Conservation (phyloP, 2,113 vertebrate species). For the Scomber japonicus region DNA sequence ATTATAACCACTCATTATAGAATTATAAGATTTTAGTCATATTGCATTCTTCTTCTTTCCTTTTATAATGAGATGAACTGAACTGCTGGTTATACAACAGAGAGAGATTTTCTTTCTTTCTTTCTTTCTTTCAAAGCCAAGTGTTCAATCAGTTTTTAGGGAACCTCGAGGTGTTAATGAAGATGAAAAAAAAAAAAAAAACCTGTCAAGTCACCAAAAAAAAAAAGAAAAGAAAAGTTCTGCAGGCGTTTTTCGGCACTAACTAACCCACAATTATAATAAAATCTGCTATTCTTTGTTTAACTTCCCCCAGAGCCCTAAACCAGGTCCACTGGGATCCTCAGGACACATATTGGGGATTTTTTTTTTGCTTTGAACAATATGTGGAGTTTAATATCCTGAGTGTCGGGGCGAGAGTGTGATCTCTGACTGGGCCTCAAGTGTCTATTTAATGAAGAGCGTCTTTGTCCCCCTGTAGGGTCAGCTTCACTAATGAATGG, state of each 20-base stretch:
- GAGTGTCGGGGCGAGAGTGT: slow-evolving; percentile 30
- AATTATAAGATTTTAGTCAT: background rate
- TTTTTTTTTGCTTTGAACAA: slow-evolving; percentile 17
- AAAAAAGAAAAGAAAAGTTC: background rate
- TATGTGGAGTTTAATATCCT: slow-evolving; percentile 53
- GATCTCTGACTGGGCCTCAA: slow-evolving; percentile 65
- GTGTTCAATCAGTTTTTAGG: background rate
- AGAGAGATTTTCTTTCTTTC: background rate
- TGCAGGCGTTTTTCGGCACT: background rate
- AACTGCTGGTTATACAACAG: background rate
- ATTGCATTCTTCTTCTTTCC: background rate
- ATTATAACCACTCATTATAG: background rate
- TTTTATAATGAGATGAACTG: background rate
- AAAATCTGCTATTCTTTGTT: slow-evolving; percentile 17
- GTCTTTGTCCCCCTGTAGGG: slow-evolving; percentile 55
- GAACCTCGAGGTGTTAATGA: slow-evolving; percentile 4
- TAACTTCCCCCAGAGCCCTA: background rate
- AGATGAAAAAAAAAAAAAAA: background rate
- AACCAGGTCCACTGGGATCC: background rate
- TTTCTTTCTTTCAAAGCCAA: background rate
- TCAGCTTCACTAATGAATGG: slow-evolving; percentile 66
- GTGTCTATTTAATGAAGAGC: slow-evolving; percentile 75
- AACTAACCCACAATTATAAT: slow-evolving; percentile 17
- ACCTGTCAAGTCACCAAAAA: background rate
- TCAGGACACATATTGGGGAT: background rate